Evolutionary conservation across 2,797 vertebrate species (phyloP).

Genomic region (Coreius guichenoti): DNA sequence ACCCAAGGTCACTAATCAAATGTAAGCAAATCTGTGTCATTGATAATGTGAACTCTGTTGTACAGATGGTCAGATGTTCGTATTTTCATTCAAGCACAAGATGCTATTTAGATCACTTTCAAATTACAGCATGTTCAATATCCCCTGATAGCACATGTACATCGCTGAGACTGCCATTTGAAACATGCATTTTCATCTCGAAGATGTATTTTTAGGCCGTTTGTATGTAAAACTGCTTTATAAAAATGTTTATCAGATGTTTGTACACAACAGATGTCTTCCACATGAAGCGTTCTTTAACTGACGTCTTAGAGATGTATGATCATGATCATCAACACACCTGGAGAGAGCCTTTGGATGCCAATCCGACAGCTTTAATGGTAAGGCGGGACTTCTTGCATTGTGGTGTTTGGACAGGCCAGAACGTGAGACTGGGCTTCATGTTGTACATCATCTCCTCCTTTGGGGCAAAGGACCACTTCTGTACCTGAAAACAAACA

Average conservation of each 20-base stretch:
- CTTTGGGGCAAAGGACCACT: constrained; percentile 87
- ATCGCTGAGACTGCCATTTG: not conserved
- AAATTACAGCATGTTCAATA: not conserved
- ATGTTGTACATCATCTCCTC: constrained; percentile 81
- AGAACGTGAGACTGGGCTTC: constrained; percentile 79
- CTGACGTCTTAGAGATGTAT: not conserved
- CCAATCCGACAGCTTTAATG: constrained; percentile 81
- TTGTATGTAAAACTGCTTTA: not conserved
- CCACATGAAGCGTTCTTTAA: not conserved
- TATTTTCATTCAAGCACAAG: not conserved
- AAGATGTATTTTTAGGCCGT: not conserved
- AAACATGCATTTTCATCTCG: not conserved
- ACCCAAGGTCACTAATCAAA: not conserved
- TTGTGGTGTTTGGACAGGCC: constrained; percentile 71
- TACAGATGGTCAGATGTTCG: not conserved
- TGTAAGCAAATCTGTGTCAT: not conserved
- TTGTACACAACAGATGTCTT: not conserved
- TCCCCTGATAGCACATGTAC: not conserved
- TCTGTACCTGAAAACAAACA: constrained; percentile 79
- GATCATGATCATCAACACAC: constrained; percentile 69
- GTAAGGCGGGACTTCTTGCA: constrained; percentile 68
- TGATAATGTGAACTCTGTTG: not conserved
- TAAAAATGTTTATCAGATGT: not conserved
- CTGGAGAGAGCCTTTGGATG: constrained; percentile 77
- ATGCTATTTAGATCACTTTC: not conserved